Percentiles rank a stretch among this genome's conserved stretches.
These are phyloP conservation scores for Ophion ventricosus DNA, from an alignment of 2,888 invertebrate species.

Conservation along the genomic window DNA sequence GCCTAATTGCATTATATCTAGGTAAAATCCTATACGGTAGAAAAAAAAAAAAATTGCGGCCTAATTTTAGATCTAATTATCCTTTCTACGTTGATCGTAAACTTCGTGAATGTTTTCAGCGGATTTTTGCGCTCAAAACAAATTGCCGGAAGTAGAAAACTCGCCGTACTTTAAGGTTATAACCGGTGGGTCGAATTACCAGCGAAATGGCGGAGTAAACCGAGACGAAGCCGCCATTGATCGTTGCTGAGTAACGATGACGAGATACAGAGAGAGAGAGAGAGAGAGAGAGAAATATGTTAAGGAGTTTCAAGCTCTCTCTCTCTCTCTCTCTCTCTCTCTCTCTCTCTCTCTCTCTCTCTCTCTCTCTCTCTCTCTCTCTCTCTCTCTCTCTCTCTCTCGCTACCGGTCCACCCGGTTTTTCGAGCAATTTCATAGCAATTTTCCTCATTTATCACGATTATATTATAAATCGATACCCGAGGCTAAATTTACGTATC, in stretches of 20 bases:
- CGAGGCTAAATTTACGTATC: slow-evolving; percentile 70
- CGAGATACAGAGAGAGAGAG: slow-evolving; percentile 46
- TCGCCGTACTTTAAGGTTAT: slow-evolving; percentile 35
- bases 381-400: slow-evolving; percentile 32
- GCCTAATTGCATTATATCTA: not conserved
- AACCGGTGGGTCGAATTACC: slow-evolving; percentile 70
- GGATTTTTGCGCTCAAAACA: slow-evolving; percentile 35
- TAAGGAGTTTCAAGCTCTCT: slow-evolving; percentile 30
- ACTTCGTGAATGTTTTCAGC: slow-evolving; percentile 30
- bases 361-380: slow-evolving; percentile 30
- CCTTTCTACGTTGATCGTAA: slow-evolving; percentile 22
- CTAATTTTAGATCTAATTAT: not conserved
- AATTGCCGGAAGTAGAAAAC: slow-evolving; percentile 14
- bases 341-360: too few species aligned
- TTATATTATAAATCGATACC: slow-evolving; percentile 78
- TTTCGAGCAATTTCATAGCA: slow-evolving; percentile 82
- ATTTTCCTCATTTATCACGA: slow-evolving; percentile 81
- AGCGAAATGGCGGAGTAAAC: slow-evolving; percentile 81
- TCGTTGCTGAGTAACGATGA: slow-evolving; percentile 38
- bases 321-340: too few species aligned
- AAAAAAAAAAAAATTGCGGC: not conserved
- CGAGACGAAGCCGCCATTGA: slow-evolving; percentile 76
- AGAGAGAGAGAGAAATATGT: slow-evolving; percentile 40
- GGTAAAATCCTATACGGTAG: not conserved
- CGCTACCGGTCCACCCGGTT: slow-evolving; percentile 74